Percentiles rank a stretch among this genome's conserved stretches.
phyloP scores from a whole-genome alignment of 1,140 invertebrate species.

The Bombus sibiricus region DNA sequence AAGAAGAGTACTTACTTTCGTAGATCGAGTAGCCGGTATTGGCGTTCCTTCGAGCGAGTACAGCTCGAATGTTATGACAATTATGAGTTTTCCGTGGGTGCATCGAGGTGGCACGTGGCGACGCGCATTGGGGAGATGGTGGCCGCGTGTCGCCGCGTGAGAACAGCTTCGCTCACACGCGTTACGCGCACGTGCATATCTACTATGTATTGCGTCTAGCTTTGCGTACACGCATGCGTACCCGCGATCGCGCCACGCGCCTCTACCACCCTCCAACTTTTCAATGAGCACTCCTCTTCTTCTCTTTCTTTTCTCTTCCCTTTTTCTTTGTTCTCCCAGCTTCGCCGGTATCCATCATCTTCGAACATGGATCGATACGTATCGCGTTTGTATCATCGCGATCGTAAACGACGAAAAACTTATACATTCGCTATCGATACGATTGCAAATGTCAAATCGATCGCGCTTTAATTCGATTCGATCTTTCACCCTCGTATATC shows the following conservation, averaged over 20 bases:
- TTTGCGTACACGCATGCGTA: conserved; percentile 46
- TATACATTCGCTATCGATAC: too few species aligned
- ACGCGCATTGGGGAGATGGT: conserved; percentile 57
- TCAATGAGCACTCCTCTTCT: conserved; percentile 4
- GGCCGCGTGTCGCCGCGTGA: conserved; percentile 80
- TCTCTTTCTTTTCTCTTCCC: too few species aligned
- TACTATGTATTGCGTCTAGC: conserved; percentile 31
- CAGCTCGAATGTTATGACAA: conserved; percentile 78
- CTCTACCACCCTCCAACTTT: conserved; percentile 35
- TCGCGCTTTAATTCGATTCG: conserved; percentile 60
- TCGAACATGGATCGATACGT: neutral
- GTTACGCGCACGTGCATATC: conserved; percentile 61
- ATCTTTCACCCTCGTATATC: conserved; percentile 21
- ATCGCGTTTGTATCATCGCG: neutral
- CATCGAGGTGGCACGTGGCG: conserved; percentile 78
- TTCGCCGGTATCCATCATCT: neutral
- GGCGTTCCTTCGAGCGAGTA: conserved; percentile 22
- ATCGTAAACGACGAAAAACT: neutral
- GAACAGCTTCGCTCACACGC: conserved; percentile 80
- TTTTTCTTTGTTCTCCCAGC: too few species aligned
- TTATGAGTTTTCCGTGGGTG: conserved; percentile 79
- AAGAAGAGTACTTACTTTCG: conserved; percentile 3
- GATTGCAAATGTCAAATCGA: too few species aligned
- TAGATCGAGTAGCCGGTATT: conserved; percentile 3
- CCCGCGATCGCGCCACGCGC: conserved; percentile 47